These are phyloP conservation scores for Theristicus caerulescens DNA, from an alignment of 2,113 vertebrate species.

Conservation along the genomic window DNA sequence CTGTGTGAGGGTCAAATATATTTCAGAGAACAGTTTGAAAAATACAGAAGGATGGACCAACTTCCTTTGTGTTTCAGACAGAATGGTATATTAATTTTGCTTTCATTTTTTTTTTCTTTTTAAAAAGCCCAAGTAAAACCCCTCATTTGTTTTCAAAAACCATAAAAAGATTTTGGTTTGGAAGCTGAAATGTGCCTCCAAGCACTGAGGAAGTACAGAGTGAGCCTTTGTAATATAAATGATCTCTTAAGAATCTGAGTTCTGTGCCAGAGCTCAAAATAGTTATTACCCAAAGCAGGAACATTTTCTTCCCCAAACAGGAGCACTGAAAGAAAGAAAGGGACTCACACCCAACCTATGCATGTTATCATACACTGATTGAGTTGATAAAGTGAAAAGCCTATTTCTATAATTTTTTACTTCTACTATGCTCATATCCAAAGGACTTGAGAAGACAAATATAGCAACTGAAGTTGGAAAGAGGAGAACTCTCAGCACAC, in stretches of 20 bases:
- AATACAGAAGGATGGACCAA: background rate
- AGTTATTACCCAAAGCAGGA: conserved; percentile 59
- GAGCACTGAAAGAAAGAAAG: conserved; percentile 22
- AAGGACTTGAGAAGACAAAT: conserved; percentile 3
- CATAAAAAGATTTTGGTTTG: conserved; percentile 24
- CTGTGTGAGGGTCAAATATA: background rate
- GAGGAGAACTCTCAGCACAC: background rate
- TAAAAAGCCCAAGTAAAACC: background rate
- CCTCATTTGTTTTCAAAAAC: conserved; percentile 12
- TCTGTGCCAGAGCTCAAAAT: conserved; percentile 61
- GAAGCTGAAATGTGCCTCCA: conserved; percentile 33
- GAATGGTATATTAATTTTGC: background rate
- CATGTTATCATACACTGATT: background rate
- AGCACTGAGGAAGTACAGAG: conserved; percentile 51
- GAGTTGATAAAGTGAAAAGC: background rate
- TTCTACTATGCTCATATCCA: background rate
- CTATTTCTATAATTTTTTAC: background rate
- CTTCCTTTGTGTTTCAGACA: background rate
- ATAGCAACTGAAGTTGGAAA: conserved; percentile 24
- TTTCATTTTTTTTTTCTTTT: background rate
- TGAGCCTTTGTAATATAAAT: conserved; percentile 58
- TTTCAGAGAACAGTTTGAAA: background rate
- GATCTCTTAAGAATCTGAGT: conserved; percentile 58
- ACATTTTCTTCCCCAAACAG: conserved; percentile 59
- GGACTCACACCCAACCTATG: background rate